A percentile compares a stretch with the other conserved stretches of the same genome.
These are phyloP conservation scores for Pachyuromys duprasi DNA, from an alignment of 2,797 vertebrate genomes.

Conservation along the genomic window DNA sequence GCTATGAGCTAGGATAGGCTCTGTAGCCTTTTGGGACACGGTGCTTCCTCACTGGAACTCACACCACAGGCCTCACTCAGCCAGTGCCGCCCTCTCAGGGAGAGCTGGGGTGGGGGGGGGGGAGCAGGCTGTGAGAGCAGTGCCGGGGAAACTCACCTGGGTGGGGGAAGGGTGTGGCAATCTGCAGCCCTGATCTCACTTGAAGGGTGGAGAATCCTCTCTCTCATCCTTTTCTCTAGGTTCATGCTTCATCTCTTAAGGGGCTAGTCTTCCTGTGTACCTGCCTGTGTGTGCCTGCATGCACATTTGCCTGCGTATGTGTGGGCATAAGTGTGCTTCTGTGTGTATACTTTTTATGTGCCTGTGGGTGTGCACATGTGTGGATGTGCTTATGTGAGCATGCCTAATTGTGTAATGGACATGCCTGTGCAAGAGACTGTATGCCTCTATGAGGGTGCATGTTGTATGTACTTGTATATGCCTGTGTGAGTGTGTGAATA, in stretches of 20 bases:
- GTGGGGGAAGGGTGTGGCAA: background rate
- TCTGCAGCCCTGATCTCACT: background rate
- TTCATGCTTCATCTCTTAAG: background rate
- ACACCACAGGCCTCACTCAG: background rate
- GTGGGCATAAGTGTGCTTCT: background rate
- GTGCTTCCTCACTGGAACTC: background rate
- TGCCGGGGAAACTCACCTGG: accelerated
- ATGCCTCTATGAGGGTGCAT: too few species aligned
- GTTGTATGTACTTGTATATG: background rate
- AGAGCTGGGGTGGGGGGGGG: background rate
- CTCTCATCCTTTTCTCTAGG: background rate
- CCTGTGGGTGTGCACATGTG: too few species aligned
- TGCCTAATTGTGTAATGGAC: background rate
- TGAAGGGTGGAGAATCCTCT: background rate
- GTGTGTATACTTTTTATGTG: background rate
- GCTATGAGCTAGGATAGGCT: background rate
- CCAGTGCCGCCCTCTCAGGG: accelerated
- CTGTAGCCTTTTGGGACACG: background rate
- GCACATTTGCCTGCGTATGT: background rate
- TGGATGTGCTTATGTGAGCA: background rate
- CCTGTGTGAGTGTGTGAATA: background rate
- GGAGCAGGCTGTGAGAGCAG: background rate
- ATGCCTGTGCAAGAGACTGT: background rate
- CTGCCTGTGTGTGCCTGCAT: background rate
- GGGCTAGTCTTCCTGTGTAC: background rate